Conservation (phyloP, 2,888 invertebrate genomes). For the Pandemis heparana region DNA sequence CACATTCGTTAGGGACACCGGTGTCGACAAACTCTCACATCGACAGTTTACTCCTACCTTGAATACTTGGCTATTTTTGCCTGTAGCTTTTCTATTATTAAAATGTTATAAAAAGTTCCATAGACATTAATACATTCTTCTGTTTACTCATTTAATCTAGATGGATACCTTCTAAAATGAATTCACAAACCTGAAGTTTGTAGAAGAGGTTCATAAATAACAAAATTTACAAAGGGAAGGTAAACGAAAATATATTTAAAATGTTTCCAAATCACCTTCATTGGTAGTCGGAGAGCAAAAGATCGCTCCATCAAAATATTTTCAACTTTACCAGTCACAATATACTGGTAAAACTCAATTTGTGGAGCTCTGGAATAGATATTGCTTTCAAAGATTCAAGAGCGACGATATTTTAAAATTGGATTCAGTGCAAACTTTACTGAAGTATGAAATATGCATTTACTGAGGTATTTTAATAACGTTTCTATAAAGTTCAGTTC, state of each 20-base stretch:
- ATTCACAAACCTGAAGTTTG: too few relatives aligned
- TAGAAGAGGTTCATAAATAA: not conserved
- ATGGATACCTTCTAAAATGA: too few relatives aligned
- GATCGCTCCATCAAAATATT: not conserved
- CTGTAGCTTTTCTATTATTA: too few relatives aligned
- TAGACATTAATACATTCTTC: too few relatives aligned
- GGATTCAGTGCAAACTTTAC: slow-evolving; percentile 3
- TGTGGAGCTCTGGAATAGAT: not conserved
- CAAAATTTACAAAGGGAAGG: not conserved
- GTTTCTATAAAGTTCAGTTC: not conserved
- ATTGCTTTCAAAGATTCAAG: not conserved
- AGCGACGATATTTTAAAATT: slow-evolving; percentile 19
- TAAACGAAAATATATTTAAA: not conserved
- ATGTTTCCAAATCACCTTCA: slow-evolving; percentile 7
- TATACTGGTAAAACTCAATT: not conserved
- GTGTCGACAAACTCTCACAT: too few relatives aligned
- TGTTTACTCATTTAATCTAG: not conserved
- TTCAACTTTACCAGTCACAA: not conserved
- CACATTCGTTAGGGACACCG: too few relatives aligned
- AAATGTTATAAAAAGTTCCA: too few relatives aligned
- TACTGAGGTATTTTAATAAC: not conserved
- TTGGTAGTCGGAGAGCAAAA: not conserved
- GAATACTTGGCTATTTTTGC: too few relatives aligned
- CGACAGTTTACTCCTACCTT: too few relatives aligned
- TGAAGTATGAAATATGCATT: slow-evolving; percentile 6